phyloP scores from a whole-genome alignment of 1,140 invertebrate species.

The Euwallacea fornicatus region DNA sequence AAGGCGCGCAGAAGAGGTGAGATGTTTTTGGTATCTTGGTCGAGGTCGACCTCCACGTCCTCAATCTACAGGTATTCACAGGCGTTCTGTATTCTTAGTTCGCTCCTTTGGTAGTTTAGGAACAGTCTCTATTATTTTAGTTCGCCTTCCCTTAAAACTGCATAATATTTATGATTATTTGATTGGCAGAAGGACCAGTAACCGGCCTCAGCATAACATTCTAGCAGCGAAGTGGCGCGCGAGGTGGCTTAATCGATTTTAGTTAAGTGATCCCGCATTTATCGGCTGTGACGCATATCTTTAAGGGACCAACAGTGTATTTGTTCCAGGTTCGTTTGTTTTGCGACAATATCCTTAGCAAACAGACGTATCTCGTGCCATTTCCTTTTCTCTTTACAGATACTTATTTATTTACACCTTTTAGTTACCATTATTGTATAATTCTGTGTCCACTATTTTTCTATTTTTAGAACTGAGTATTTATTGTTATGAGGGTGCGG shows the following conservation, averaged over 20 bases:
- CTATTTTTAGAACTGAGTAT: no score
- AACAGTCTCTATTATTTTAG: not conserved
- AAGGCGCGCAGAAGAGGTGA: conserved; percentile 59
- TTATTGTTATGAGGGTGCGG: no score
- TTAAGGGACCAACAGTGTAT: conserved; percentile 47
- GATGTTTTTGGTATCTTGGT: conserved; percentile 67
- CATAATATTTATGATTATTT: conserved; percentile 15
- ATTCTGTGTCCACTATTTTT: no score
- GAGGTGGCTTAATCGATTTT: conserved; percentile 22
- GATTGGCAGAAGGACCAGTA: conserved; percentile 55
- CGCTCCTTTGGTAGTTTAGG: not conserved
- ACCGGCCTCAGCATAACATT: conserved; percentile 59
- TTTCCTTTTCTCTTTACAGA: no score
- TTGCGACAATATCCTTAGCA: no score
- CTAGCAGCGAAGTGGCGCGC: conserved; percentile 51
- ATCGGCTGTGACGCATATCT: conserved; percentile 49
- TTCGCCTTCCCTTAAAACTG: not conserved
- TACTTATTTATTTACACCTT: no score
- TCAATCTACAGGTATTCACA: conserved; percentile 63
- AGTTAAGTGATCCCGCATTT: conserved; percentile 46
- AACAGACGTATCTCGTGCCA: no score
- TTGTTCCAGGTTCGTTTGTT: conserved; percentile 6
- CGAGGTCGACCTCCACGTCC: conserved; percentile 64
- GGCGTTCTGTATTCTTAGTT: not conserved
- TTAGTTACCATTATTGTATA: no score